Evolutionary conservation across 2,113 vertebrate species (phyloP).

Genomic region (Paradisaea rubra): DNA sequence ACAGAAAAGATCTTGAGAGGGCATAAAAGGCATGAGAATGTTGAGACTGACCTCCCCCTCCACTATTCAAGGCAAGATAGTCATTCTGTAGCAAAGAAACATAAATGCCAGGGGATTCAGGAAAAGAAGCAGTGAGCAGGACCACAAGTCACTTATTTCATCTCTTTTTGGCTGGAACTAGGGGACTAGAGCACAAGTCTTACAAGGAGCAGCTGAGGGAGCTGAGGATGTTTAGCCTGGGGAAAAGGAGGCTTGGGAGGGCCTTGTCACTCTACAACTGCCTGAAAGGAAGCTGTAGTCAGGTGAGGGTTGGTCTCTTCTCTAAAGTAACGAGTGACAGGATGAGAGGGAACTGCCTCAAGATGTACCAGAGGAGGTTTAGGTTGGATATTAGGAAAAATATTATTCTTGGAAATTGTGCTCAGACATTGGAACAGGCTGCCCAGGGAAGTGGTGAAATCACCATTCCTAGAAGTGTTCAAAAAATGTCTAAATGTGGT

Average conservation of each 20-base stretch:
- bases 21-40: accelerated
- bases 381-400: too few relatives aligned
- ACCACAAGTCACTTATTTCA: not conserved
- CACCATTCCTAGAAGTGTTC: not conserved
- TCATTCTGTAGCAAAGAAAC: not conserved
- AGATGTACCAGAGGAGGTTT: too few relatives aligned
- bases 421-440: too few relatives aligned
- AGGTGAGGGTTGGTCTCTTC: too few relatives aligned
- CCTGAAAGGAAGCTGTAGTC: too few relatives aligned
- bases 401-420: too few relatives aligned
- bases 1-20: not conserved
- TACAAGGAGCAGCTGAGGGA: not conserved
- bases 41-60: not conserved
- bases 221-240: not conserved
- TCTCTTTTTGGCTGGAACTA: not conserved
- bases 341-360: too few relatives aligned
- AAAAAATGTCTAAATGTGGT: not conserved
- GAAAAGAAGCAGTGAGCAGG: not conserved
- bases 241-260: too few relatives aligned
- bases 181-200: not conserved
- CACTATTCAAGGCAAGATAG: not conserved
- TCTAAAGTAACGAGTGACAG: too few relatives aligned
- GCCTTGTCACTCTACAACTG: too few relatives aligned
- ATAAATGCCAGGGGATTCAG: not conserved
- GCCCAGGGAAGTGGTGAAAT: too few relatives aligned